These are phyloP conservation scores for Parnassius orleans DNA, from an alignment of 2,888 invertebrate genomes.

Conservation along the genomic window DNA sequence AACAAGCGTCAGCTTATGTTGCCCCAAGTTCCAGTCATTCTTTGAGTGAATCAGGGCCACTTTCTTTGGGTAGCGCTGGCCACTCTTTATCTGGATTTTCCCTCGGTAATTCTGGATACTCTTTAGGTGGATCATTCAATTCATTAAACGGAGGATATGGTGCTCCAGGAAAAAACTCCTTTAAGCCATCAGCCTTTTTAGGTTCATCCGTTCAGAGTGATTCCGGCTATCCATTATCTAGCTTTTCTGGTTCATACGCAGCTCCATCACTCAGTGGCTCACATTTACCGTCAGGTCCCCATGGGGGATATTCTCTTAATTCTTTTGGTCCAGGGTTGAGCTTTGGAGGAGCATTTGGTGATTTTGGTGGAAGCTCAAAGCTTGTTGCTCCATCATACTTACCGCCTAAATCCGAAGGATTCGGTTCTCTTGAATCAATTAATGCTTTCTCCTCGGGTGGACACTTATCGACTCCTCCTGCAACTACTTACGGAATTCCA, in stretches of 20 bases:
- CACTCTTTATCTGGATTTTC: constrained; percentile 40
- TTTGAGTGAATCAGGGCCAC: constrained; percentile 38
- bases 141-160: constrained; percentile 48
- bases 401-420: constrained; percentile 54
- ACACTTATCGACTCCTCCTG: constrained; percentile 57
- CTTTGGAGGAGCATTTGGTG: constrained; percentile 51
- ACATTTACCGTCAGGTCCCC: constrained; percentile 39
- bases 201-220: constrained; percentile 65
- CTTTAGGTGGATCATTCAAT: constrained; percentile 53
- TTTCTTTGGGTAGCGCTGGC: constrained; percentile 42
- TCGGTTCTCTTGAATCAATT: constrained; percentile 52
- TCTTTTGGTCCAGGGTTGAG: constrained; percentile 50
- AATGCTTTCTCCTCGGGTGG: constrained; percentile 57
- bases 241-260: constrained; percentile 52
- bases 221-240: constrained; percentile 51
- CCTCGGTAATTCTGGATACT: constrained; percentile 41
- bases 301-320: constrained; percentile 43
- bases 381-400: constrained; percentile 52
- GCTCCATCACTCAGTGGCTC: constrained; percentile 50
- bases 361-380: constrained; percentile 58
- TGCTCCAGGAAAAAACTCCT: constrained; percentile 57
- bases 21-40: constrained; percentile 48
- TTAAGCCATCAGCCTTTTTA: constrained; percentile 72
- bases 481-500: constrained; percentile 59
- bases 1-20: constrained; percentile 45